Conservation (phyloP, 2,797 vertebrate species). For the Anolis apletophallus region DNA sequence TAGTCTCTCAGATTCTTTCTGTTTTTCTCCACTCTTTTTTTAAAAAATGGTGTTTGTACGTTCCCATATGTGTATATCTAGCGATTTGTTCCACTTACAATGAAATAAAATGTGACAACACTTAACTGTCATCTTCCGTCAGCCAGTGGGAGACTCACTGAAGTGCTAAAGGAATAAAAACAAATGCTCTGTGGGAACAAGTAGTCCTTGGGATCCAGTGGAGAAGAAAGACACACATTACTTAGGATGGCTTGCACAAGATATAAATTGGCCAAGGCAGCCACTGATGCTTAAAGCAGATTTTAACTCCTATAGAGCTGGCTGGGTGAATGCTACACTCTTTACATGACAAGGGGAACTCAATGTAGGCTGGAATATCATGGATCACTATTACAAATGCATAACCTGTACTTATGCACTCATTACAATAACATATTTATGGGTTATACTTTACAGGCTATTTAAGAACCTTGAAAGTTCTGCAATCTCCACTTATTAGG, state of each 20-base stretch:
- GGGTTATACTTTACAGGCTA: too few species aligned
- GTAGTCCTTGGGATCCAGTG: background rate
- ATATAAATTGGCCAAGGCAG: background rate
- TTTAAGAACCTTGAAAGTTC: too few species aligned
- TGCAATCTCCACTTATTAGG: too few species aligned
- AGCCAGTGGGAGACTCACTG: background rate
- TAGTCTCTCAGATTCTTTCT: background rate
- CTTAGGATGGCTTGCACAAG: background rate
- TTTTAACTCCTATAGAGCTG: background rate
- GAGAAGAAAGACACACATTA: slow-evolving; percentile 11
- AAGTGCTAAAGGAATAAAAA: background rate
- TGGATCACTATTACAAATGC: background rate
- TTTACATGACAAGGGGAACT: background rate
- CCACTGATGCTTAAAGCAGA: background rate
- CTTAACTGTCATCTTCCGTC: background rate
- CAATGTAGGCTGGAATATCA: background rate
- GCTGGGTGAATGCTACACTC: background rate
- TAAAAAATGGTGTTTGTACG: too few species aligned
- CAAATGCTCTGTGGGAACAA: background rate
- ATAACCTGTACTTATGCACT: too few species aligned
- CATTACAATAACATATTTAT: too few species aligned
- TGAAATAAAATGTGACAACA: background rate
- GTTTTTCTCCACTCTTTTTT: background rate
- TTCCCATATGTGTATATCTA: background rate
- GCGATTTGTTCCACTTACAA: background rate